Evolutionary conservation across 2,113 vertebrate species (phyloP), one percentile per base, ranked within the genome.

Genomic region (Oryctolagus cuniculus): DNA sequence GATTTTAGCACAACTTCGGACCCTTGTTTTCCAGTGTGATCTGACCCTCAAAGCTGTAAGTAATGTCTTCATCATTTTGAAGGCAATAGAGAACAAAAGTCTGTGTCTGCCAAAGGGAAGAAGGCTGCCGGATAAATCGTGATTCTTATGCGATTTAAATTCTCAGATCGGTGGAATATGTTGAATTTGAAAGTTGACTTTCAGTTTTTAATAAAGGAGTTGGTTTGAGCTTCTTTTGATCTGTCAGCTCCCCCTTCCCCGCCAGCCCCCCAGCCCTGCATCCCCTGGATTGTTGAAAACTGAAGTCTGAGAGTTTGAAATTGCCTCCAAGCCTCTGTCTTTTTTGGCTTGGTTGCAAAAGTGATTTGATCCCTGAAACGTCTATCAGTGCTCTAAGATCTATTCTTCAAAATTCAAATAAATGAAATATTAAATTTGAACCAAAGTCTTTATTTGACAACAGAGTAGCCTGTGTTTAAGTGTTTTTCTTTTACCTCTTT

Each of bases 31-130:
- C 94, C 99, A 99, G 97, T 99, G 99, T 89, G 99, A 99, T 98
- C 99, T 99, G 93, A 99, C 99, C 72, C 98, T 99, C 89, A 99
- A 99, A 97, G 99, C 99, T 84, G 99, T 99, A 98, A 99, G 99
- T 95, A 77, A 84, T 95, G 96, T 94, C 69, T 78, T 83, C 29
- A 88, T 12, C 80, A 12, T 90, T 95, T 95, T 90, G 31, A 95
- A 88, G 67, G 5, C 84, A 77, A 15, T 15, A 16, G 13, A 4
- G 10, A 24, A n/a, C 27, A 83, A 80, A 24, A 55, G 31, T 75
- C 3, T 91, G 2, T 31, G 21, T 55, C 63, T 85, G 44, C 12
- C 66, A n/a, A 69, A 88, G 36, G 27, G 34, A 44, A 83, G 51
- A 94, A 22, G 19, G 51, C 58, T 66, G 2, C 22, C 15, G 55